These are phyloP conservation scores for Falco cherrug DNA, from an alignment of 2,797 vertebrate species.

Conservation along the genomic window DNA sequence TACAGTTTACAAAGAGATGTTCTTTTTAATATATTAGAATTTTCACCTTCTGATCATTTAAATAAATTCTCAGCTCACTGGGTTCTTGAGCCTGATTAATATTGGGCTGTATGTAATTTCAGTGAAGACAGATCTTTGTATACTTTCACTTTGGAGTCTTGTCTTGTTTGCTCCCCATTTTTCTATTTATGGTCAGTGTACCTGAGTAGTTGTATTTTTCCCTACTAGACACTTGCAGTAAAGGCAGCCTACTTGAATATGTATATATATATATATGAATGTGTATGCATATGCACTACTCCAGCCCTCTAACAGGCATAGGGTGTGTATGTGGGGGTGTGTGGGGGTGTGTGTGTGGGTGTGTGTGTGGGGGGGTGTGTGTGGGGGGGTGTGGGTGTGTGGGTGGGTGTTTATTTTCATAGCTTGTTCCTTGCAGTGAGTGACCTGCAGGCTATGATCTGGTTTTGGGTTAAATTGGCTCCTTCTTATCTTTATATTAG, in stretches of 20 bases:
- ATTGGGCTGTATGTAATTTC: not conserved
- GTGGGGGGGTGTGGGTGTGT: too few relatives aligned
- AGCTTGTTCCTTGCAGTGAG: not conserved
- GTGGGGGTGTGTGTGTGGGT: not conserved
- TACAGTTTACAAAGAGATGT: not conserved
- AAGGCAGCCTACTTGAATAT: not conserved
- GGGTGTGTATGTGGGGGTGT: too few relatives aligned
- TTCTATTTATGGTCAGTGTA: not conserved
- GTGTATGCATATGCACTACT: not conserved
- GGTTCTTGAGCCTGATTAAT: not conserved
- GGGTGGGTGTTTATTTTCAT: not conserved
- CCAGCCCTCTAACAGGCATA: not conserved
- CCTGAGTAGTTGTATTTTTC: not conserved
- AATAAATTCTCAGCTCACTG: not conserved
- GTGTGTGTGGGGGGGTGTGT: too few relatives aligned
- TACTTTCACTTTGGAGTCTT: not conserved
- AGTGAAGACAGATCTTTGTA: rapidly evolving
- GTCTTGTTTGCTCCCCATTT: not conserved
- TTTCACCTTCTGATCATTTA: not conserved
- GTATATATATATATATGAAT: too few relatives aligned
- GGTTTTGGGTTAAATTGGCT: not conserved
- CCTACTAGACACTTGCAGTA: not conserved
- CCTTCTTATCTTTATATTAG: not conserved
- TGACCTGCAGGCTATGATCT: not conserved
- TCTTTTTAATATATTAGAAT: not conserved